These are phyloP conservation scores for Diachasmimorpha longicaudata DNA, from an alignment of 1,140 invertebrate genomes.

Conservation along the genomic window DNA sequence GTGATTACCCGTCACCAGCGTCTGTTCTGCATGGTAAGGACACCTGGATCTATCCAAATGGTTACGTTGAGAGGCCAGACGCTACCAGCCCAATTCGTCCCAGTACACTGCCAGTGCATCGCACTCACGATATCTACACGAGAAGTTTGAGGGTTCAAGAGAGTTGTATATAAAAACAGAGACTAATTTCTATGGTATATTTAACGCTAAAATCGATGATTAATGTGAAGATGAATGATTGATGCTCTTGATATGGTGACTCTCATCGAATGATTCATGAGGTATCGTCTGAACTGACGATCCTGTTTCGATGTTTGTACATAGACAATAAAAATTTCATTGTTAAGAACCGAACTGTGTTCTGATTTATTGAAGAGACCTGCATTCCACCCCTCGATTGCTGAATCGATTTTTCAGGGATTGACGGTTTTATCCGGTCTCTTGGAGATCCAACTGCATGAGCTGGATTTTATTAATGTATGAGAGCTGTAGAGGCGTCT, in stretches of 20 bases:
- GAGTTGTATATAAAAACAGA: slow-evolving; percentile 51
- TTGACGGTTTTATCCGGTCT: too few species aligned
- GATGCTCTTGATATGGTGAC: not conserved
- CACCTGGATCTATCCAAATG: slow-evolving; percentile 44
- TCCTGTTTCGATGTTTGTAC: slow-evolving; percentile 47
- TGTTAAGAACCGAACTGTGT: slow-evolving; percentile 41
- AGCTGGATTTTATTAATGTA: too few species aligned
- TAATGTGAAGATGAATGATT: not conserved
- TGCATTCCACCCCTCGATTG: too few species aligned
- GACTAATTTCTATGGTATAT: not conserved
- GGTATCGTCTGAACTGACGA: not conserved
- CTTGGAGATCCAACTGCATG: too few species aligned
- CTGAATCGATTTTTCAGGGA: too few species aligned
- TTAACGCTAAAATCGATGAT: not conserved
- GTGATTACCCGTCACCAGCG: slow-evolving; percentile 32
- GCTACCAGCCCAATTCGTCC: slow-evolving; percentile 40
- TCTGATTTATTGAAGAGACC: not conserved
- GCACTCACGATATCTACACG: slow-evolving; percentile 52
- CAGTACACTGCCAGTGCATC: slow-evolving; percentile 49
- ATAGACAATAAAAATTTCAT: slow-evolving; percentile 50
- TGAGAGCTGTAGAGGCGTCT: too few species aligned
- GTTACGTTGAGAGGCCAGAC: slow-evolving; percentile 36
- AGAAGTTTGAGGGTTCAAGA: slow-evolving; percentile 53
- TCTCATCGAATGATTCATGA: not conserved
- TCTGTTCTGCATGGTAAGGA: slow-evolving; percentile 31